A percentile compares a stretch with the other conserved stretches of the same genome.
These are phyloP conservation scores for Dicaeum eximium DNA, from an alignment of 2,113 vertebrate species.

Conservation along the genomic window DNA sequence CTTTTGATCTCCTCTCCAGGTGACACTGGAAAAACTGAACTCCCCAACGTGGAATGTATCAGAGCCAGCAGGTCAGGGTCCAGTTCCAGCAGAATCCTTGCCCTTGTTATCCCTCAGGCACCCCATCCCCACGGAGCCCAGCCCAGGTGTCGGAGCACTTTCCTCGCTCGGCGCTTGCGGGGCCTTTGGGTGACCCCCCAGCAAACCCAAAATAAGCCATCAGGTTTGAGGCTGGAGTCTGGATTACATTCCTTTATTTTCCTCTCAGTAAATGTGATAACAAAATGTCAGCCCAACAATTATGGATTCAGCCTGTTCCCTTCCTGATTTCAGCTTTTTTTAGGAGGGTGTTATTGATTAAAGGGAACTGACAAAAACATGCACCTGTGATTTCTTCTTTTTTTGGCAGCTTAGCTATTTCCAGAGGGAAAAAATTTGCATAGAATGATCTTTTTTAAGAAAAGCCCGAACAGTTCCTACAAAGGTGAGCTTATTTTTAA, in stretches of 20 bases:
- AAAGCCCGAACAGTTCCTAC: neutral
- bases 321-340: conserved; percentile 5
- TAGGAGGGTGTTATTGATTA: neutral
- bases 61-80: neutral
- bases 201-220: neutral
- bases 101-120: neutral
- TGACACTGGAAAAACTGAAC: neutral
- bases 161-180: accelerated
- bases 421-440: neutral
- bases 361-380: neutral
- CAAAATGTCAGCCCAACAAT: neutral
- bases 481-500: neutral
- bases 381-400: neutral
- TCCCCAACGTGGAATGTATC: accelerated
- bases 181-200: neutral
- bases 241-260: neutral
- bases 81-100: neutral
- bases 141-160: neutral
- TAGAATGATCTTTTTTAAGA: neutral
- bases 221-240: neutral
- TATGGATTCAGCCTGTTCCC: neutral
- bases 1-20: neutral
- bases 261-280: neutral
- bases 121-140: neutral
- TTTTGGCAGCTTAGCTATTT: neutral